Evolutionary conservation across 2,797 vertebrate genomes (phyloP).

Genomic region (Lagocephalus sceleratus): DNA sequence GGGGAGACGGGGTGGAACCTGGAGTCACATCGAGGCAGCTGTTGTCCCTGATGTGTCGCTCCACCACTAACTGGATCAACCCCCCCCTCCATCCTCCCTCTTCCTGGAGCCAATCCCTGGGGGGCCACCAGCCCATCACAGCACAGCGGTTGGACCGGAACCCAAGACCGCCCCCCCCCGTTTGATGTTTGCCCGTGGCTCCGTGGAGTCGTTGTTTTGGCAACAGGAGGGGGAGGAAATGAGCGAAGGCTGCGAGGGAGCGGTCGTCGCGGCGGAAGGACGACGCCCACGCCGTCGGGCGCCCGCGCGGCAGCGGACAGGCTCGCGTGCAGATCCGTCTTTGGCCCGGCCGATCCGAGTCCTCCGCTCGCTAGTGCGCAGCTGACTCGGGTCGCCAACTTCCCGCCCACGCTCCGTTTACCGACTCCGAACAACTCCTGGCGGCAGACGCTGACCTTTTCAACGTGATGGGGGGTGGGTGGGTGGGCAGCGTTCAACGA

Average conservation of each 20-base stretch:
- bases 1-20: slow-evolving; percentile 27
- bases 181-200: no score
- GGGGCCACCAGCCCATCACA: no score
- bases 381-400: slow-evolving; percentile 45
- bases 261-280: slow-evolving; percentile 1
- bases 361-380: slow-evolving; percentile 43
- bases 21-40: slow-evolving; percentile 24
- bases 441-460: slow-evolving; percentile 29
- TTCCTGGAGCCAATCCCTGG: no score
- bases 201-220: background rate
- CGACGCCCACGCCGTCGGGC: slow-evolving; percentile 1
- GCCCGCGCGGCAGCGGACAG: slow-evolving; percentile 18
- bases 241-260: background rate
- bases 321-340: slow-evolving; percentile 5
- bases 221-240: background rate
- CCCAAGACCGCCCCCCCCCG: no score
- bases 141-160: no score
- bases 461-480: no score
- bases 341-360: slow-evolving; percentile 6
- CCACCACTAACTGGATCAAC: no score
- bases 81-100: no score
- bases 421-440: slow-evolving; percentile 33
- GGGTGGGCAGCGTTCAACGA: slow-evolving; percentile 25
- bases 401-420: slow-evolving; percentile 44
- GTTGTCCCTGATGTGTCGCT: slow-evolving; percentile 14